Base-by-base conservation (phyloP, 2,797 vertebrate genomes). In the Galago senegalensis region DNA sequence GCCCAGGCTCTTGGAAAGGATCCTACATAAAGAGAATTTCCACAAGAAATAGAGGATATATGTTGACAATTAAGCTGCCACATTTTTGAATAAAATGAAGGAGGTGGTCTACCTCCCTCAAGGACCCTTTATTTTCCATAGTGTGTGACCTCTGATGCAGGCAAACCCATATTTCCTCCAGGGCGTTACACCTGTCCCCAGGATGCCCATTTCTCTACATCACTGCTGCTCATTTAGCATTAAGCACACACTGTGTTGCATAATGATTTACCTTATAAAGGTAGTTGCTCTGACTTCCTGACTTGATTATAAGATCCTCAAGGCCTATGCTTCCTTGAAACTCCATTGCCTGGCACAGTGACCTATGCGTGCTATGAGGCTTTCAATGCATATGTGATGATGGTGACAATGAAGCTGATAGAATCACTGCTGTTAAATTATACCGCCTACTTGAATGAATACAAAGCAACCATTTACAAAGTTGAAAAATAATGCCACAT, bases 321-420 rank as follows among this genome's bases (percentile, higher is more conserved):
- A 97, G 93, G 89, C 91, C 91, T 91, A 91, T 85, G 56, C 29
- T 67, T 96, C 94, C 96, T 93, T 91, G 91, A 97, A 97, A 97
- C 92, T 76, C 89, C n/a, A 73, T 97, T 91, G 85, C 82, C 60
- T 69, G 12, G 46, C 77, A 56, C 83, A 60, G 60, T 87, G 89
- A 96, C 89, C 89, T 91, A 94, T 95, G 80, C 20, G 84, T 95
- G 86, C 95, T 67, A 72, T 82, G 67, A 94, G 83, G 72, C 40
- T 72, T 72, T 83, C 70, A 94, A 4, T 86, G 80, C 95, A 95
- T 67, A 85, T 46, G 61, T 83, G 60, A 83, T 95, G 31, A 2
- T 76, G 93, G 11, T 81, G 43, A 20, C 46, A 91, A 5, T 75
- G 84, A 1, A 13, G 63, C 16, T 80, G 89, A 92, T 75, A 61